Conservation (phyloP, 2,797 vertebrate species). For the Thamnophis elegans region DNA sequence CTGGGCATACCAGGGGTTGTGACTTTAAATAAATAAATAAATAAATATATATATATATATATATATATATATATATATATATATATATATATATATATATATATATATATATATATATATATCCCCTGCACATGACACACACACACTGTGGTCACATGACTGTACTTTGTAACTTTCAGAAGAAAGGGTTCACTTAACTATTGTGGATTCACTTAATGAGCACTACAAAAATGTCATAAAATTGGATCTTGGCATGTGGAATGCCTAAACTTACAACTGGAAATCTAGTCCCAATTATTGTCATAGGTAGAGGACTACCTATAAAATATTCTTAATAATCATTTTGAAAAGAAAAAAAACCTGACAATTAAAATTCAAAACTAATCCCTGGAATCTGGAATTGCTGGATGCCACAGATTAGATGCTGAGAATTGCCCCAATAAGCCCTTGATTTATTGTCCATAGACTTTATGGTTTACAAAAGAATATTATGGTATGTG, state of each 20-base stretch:
- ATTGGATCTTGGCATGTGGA: background rate
- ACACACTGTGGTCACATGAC: background rate
- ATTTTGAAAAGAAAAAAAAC: background rate
- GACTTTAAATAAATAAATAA: no score
- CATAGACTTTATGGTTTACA: background rate
- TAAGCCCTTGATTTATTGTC: background rate
- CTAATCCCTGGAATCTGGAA: background rate
- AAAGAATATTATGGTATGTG: background rate
- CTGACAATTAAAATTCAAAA: background rate
- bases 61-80: no score
- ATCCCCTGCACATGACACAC: no score
- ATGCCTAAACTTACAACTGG: background rate
- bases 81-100: no score
- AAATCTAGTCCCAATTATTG: background rate
- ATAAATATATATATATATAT: no score
- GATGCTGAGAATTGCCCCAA: background rate
- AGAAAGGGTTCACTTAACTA: background rate
- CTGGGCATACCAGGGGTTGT: no score
- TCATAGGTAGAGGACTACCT: background rate
- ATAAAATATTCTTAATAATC: background rate
- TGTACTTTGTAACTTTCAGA: background rate
- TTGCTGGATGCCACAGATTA: background rate
- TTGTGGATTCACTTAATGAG: background rate
- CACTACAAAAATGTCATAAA: background rate
- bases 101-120: no score